These are phyloP conservation scores for Latrodectus hesperus DNA, from an alignment of 2,888 invertebrate genomes.

Conservation along the genomic window DNA sequence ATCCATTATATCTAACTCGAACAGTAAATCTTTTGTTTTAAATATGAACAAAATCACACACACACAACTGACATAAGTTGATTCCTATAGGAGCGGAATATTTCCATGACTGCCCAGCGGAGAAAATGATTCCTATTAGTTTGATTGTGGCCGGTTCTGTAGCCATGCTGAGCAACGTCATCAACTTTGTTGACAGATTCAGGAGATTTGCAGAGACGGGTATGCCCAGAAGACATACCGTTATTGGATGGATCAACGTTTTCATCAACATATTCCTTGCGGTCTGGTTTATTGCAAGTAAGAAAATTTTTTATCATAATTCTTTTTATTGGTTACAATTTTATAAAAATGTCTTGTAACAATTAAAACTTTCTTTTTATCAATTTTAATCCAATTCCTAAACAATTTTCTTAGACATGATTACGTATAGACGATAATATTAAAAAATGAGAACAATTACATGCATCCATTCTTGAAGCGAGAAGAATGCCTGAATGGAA, in stretches of 20 bases:
- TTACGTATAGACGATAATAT: too few species aligned
- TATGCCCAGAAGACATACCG: constrained; percentile 57
- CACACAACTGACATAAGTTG: too few species aligned
- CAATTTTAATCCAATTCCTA: background rate
- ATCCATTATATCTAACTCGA: too few species aligned
- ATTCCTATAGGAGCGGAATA: constrained; percentile 51
- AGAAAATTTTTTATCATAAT: background rate
- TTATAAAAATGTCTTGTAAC: too few species aligned
- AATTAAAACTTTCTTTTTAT: too few species aligned
- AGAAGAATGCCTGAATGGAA: too few species aligned
- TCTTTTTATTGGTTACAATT: background rate
- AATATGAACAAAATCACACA: too few species aligned
- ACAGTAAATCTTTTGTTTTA: too few species aligned
- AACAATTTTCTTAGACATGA: too few species aligned
- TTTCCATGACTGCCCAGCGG: constrained; percentile 50
- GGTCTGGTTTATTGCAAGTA: constrained; percentile 61
- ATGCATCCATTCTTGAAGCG: too few species aligned
- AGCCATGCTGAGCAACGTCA: constrained; percentile 48
- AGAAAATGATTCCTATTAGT: constrained; percentile 63
- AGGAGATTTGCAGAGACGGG: constrained; percentile 36
- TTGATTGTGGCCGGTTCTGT: constrained; percentile 55
- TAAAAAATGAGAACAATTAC: too few species aligned
- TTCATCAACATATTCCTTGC: constrained; percentile 50
- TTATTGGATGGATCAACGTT: constrained; percentile 61
- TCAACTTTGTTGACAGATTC: constrained; percentile 57